Conservation (phyloP, 2,797 vertebrate genomes). For the Lagorchestes hirsutus region DNA sequence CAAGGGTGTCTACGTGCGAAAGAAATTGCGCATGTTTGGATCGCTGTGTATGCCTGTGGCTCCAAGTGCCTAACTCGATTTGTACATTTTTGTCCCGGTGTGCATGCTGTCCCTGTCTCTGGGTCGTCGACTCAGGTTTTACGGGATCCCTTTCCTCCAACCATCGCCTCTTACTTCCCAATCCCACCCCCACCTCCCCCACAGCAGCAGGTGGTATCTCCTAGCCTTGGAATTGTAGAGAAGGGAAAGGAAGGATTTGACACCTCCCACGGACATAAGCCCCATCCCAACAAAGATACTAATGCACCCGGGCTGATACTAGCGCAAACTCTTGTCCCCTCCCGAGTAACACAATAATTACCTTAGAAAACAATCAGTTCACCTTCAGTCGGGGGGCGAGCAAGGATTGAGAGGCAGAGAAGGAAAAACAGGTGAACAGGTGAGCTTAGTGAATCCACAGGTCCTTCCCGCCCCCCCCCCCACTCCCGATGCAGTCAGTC, state of each 20-base stretch:
- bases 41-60: neutral
- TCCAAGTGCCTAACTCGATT: neutral
- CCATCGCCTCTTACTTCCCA: neutral
- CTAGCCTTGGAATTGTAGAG: neutral
- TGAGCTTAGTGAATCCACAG: constrained; percentile 5
- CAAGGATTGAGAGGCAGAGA: neutral
- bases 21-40: neutral
- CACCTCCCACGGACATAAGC: neutral
- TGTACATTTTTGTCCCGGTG: neutral
- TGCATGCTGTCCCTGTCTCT: neutral
- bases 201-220: neutral
- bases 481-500: neutral
- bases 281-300: neutral
- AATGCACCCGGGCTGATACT: neutral
- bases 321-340: neutral
- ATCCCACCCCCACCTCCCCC: neutral
- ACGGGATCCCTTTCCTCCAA: neutral
- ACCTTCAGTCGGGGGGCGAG: constrained; percentile 52
- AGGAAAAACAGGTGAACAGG: constrained; percentile 50
- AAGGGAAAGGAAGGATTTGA: neutral
- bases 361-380: constrained; percentile 75
- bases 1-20: neutral
- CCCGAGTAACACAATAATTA: constrained; percentile 40
- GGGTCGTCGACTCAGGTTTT: neutral
- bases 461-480: neutral